Conservation (phyloP, 2,113 vertebrate genomes). For the Chascanopsetta lugubris region DNA sequence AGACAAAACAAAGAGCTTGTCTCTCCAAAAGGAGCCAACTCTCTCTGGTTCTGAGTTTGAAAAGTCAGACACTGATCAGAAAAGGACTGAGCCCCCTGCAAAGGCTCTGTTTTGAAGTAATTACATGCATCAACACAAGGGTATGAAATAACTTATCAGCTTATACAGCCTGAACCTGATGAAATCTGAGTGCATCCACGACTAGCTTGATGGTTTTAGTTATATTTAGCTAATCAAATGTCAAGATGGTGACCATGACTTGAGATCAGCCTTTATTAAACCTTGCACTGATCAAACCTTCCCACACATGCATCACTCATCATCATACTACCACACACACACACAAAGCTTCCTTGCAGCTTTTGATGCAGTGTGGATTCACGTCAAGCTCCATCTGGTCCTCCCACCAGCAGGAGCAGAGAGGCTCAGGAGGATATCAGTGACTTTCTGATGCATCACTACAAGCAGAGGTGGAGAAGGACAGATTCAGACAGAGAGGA, state of each 20-base stretch:
- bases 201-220: neutral
- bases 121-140: neutral
- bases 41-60: no score
- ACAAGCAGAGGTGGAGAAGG: conserved; percentile 18
- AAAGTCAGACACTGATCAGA: no score
- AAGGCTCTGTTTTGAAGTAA: no score
- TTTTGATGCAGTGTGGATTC: conserved; percentile 23
- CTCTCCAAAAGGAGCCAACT: no score
- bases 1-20: no score
- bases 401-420: conserved; percentile 47
- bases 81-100: no score
- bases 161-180: neutral
- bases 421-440: conserved; percentile 39
- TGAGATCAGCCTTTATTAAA: conserved; percentile 9
- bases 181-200: neutral
- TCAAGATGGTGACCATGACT: neutral
- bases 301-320: conserved; percentile 6
- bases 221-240: neutral
- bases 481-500: conserved; percentile 41
- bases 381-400: conserved; percentile 60
- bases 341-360: neutral
- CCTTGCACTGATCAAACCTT: conserved; percentile 13
- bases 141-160: neutral
- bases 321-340: neutral
- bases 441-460: conserved; percentile 45